Evolutionary conservation across 2,888 invertebrate genomes (phyloP).

Genomic region (Phyto melanocephala): DNA sequence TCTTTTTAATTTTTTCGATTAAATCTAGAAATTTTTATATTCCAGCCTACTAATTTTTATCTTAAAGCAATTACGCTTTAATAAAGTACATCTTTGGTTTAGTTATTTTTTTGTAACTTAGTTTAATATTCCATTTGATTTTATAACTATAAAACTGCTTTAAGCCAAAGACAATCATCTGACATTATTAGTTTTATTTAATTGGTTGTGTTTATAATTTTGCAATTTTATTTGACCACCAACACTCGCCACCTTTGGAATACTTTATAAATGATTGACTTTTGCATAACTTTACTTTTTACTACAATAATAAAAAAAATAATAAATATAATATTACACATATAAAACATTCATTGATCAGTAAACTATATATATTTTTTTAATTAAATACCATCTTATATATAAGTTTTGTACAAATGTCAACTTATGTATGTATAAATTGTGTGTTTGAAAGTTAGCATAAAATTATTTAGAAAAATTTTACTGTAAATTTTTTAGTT

Average conservation of each 20-base stretch:
- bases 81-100: no score
- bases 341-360: neutral
- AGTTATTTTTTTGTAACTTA: no score
- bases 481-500: slow-evolving; percentile 33
- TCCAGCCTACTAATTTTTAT: no score
- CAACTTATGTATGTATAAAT: slow-evolving; percentile 31
- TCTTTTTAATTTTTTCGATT: no score
- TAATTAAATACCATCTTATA: neutral
- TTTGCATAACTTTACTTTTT: no score
- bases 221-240: neutral
- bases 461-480: slow-evolving; percentile 33
- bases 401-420: slow-evolving; percentile 58
- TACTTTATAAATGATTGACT: neutral
- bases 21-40: no score
- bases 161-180: slow-evolving; percentile 44
- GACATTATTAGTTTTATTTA: neutral
- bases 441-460: slow-evolving; percentile 48
- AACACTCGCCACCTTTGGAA: neutral
- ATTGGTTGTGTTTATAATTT: neutral
- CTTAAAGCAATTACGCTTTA: no score
- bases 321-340: neutral
- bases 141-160: neutral
- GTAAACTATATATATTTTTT: slow-evolving; percentile 19
- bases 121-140: neutral
- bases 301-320: no score